Percentiles rank a stretch among this genome's conserved stretches.
Evolutionary conservation across 1,140 invertebrate genomes (phyloP).

Genomic region (Drosophila sucinea): DNA sequence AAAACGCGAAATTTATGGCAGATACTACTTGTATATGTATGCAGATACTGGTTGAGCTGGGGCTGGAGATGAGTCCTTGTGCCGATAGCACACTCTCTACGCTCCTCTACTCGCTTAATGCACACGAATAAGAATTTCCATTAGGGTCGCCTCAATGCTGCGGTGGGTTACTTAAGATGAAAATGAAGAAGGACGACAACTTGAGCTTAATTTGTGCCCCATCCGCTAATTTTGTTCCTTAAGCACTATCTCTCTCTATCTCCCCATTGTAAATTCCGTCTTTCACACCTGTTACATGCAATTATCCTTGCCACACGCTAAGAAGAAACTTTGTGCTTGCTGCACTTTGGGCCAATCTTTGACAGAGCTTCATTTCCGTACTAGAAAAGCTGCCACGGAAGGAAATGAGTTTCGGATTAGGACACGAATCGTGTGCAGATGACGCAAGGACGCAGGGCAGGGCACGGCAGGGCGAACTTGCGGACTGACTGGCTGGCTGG

Average conservation of each 20-base stretch:
- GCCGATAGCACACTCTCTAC: slow-evolving; percentile 29
- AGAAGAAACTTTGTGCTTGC: slow-evolving; percentile 62
- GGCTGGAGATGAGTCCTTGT: slow-evolving; percentile 22
- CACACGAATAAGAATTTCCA: slow-evolving; percentile 73
- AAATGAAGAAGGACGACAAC: slow-evolving; percentile 39
- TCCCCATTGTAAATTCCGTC: slow-evolving; percentile 75
- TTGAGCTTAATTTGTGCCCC: slow-evolving; percentile 68
- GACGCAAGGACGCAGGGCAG: not conserved
- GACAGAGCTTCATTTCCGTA: slow-evolving; percentile 66
- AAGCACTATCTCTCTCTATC: slow-evolving; percentile 61
- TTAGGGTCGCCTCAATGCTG: slow-evolving; percentile 42
- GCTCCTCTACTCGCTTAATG: slow-evolving; percentile 32
- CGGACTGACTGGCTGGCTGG: not conserved
- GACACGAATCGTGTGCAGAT: slow-evolving; percentile 49
- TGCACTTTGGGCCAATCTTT: slow-evolving; percentile 54
- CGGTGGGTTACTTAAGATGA: slow-evolving; percentile 3
- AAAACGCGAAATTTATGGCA: slow-evolving; percentile 62
- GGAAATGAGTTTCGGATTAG: slow-evolving; percentile 81
- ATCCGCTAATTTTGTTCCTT: slow-evolving; percentile 23
- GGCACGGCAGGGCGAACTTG: not conserved
- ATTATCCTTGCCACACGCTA: slow-evolving; percentile 65
- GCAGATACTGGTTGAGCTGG: slow-evolving; percentile 21
- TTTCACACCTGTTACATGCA: slow-evolving; percentile 82
- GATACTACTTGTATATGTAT: slow-evolving; percentile 31
- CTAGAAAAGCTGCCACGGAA: slow-evolving; percentile 45